Conservation (phyloP, 2,113 vertebrate species). For the Apistogramma diplotaenia region DNA sequence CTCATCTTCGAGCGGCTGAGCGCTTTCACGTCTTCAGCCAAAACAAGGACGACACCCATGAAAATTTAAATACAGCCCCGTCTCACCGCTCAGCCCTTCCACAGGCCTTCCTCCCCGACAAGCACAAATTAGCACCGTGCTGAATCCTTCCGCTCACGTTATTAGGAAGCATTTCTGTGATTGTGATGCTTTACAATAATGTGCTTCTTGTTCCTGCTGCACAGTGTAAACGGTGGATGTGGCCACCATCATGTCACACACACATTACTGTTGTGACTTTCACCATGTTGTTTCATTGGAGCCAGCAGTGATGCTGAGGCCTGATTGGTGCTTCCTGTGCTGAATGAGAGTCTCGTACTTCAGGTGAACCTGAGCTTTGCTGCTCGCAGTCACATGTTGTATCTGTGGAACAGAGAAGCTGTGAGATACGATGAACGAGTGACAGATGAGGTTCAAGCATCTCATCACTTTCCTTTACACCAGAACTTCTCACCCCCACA, state of each 20-base stretch:
- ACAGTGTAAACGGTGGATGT: neutral
- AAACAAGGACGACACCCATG: constrained; percentile 66
- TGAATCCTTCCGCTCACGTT: constrained; percentile 6
- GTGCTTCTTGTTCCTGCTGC: neutral
- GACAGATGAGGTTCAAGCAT: neutral
- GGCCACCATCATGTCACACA: neutral
- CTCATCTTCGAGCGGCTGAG: constrained; percentile 65
- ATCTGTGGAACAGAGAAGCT: too few species aligned
- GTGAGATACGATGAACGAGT: neutral
- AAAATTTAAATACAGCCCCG: constrained; percentile 69
- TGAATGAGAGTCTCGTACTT: too few species aligned
- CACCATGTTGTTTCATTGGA: neutral
- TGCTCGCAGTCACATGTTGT: too few species aligned
- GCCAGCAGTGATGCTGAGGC: neutral
- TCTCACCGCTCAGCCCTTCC: constrained; percentile 29
- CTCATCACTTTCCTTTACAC: constrained; percentile 14
- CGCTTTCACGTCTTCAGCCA: constrained; percentile 62
- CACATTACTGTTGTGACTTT: neutral
- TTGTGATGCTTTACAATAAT: constrained; percentile 1
- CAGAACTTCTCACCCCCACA: constrained; percentile 56
- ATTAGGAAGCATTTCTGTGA: constrained; percentile 14
- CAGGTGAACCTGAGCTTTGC: neutral
- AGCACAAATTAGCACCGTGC: constrained; percentile 39
- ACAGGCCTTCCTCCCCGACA: constrained; percentile 11
- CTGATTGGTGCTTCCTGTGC: too few species aligned